These are phyloP conservation scores for Mesopsocus fuscifrons DNA, from an alignment of 2,888 invertebrate species.

Conservation along the genomic window DNA sequence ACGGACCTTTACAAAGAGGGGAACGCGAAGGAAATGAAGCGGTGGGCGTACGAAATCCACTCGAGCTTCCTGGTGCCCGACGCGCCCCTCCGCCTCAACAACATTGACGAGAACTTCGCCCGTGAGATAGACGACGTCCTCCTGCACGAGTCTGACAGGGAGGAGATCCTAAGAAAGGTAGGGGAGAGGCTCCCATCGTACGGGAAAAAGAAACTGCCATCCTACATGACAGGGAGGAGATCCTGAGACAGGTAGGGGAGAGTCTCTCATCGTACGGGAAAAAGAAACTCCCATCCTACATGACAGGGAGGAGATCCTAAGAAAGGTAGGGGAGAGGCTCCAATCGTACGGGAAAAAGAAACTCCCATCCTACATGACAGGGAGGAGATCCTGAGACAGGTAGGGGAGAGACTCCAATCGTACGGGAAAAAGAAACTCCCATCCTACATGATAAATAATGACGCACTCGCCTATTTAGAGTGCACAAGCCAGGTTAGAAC, in stretches of 20 bases:
- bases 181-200: conserved; percentile 12
- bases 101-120: conserved; percentile 71
- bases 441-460: conserved; percentile 49
- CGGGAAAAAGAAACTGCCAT: neutral
- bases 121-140: conserved; percentile 79
- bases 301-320: conserved; percentile 76
- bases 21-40: conserved; percentile 73
- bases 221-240: no score
- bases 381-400: no score
- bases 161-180: conserved; percentile 69
- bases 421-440: conserved; percentile 74
- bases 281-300: conserved; percentile 70
- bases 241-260: no score
- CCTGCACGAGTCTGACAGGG: conserved; percentile 68
- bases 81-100: conserved; percentile 64
- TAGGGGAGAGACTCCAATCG: no score
- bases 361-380: no score
- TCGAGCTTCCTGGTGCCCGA: conserved; percentile 85
- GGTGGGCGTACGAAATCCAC: conserved; percentile 99
- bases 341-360: conserved; percentile 3
- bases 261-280: no score
- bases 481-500: no score
- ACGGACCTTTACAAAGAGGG: conserved; percentile 80
- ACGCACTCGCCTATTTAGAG: no score
- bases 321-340: conserved; percentile 35